A percentile compares a stretch with the other conserved stretches of the same genome.
These are phyloP conservation scores for Odontomyia ornata DNA, from an alignment of 2,888 invertebrate species.

Conservation along the genomic window DNA sequence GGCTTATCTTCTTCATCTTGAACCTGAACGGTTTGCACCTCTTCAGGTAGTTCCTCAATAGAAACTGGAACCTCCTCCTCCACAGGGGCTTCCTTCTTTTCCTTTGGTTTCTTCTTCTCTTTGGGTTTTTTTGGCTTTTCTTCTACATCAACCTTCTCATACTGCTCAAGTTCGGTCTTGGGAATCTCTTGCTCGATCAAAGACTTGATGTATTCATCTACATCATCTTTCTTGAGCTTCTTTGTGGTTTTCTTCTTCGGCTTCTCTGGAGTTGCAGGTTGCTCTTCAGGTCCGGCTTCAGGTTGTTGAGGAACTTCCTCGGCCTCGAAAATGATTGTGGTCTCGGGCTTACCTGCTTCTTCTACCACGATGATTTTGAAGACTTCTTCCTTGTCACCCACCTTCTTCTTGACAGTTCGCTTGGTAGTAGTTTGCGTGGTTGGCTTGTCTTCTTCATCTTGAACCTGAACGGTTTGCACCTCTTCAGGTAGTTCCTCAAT, in stretches of 20 bases:
- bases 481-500: constrained; percentile 48
- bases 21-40: constrained; percentile 52
- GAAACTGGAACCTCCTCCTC: constrained; percentile 49
- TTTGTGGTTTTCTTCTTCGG: constrained; percentile 55
- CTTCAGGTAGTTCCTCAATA: constrained; percentile 47
- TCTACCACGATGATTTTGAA: constrained; percentile 61
- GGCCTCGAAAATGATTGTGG: constrained; percentile 58
- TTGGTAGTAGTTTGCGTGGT: constrained; percentile 58
- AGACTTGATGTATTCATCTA: constrained; percentile 56
- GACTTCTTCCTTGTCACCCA: constrained; percentile 62
- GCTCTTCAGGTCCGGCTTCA: constrained; percentile 55
- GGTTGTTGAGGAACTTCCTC: constrained; percentile 55
- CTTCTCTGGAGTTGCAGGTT: constrained; percentile 52
- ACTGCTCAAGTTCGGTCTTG: constrained; percentile 57
- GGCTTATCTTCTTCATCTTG: constrained; percentile 56
- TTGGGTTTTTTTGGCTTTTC: constrained; percentile 60
- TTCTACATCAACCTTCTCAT: constrained; percentile 54
- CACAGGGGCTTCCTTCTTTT: constrained; percentile 54
- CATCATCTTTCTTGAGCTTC: constrained; percentile 59
- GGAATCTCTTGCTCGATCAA: constrained; percentile 58
- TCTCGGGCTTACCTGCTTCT: constrained; percentile 56
- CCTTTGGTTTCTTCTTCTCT: constrained; percentile 48
- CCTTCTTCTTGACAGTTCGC: constrained; percentile 60
- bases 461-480: constrained; percentile 57
- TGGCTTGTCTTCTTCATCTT: constrained; percentile 52